Percentiles rank a stretch among this genome's conserved stretches.
Evolutionary conservation across 2,797 vertebrate genomes (phyloP).

Genomic region (Tragopan temminckii): DNA sequence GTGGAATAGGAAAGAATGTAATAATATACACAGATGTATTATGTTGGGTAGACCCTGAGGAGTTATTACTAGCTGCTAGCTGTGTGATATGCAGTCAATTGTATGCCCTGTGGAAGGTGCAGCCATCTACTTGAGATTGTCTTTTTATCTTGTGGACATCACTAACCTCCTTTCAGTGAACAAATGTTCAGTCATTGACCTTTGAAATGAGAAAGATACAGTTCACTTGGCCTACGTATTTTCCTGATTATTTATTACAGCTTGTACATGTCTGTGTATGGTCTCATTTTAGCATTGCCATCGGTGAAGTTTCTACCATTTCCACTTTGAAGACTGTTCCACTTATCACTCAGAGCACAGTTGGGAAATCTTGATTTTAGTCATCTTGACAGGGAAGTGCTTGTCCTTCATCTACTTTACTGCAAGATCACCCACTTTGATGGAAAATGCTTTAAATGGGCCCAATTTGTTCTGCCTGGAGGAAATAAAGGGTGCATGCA

Average conservation of each 20-base stretch:
- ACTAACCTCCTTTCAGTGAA: neutral
- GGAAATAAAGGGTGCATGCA: neutral
- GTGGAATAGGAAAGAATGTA: slow-evolving; percentile 72
- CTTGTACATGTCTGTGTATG: neutral
- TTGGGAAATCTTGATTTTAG: neutral
- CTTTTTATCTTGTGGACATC: neutral
- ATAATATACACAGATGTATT: slow-evolving; percentile 27
- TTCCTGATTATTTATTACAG: neutral
- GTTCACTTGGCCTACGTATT: neutral
- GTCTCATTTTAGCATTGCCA: neutral
- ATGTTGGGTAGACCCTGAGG: neutral
- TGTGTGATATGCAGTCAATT: neutral
- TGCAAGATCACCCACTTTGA: neutral
- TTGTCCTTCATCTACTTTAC: neutral
- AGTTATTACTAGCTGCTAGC: neutral
- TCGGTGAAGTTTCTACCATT: neutral
- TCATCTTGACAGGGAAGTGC: neutral
- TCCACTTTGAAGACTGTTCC: neutral
- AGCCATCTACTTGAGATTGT: neutral
- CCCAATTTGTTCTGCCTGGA: neutral
- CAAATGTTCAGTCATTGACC: neutral
- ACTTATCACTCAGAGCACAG: neutral
- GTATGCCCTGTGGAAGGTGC: neutral
- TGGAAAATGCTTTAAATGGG: neutral
- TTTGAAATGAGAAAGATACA: neutral